phyloP scores from a whole-genome alignment of 2,888 invertebrate species.

The Thecophora atra region DNA sequence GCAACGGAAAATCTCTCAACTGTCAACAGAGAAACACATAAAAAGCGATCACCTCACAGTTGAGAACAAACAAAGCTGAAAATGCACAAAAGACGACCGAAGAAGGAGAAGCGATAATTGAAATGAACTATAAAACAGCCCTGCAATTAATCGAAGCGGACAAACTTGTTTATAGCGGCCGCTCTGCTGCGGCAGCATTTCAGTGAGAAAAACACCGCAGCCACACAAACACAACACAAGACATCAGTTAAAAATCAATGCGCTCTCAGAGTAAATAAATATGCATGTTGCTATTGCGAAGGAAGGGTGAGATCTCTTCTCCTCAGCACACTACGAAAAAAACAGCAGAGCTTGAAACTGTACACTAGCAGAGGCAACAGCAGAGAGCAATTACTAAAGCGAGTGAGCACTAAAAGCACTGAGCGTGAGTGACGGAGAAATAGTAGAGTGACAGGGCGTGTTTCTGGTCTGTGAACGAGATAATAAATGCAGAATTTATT shows the following conservation, averaged over 20 bases:
- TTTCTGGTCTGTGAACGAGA: slow-evolving; percentile 22
- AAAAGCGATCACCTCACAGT: background rate
- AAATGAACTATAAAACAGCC: background rate
- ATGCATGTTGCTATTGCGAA: too few species aligned
- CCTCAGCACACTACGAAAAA: too few species aligned
- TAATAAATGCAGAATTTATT: slow-evolving; percentile 23
- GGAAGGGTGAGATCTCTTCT: too few species aligned
- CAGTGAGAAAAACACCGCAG: background rate
- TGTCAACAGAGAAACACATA: background rate
- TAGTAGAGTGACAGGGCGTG: background rate
- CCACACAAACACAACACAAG: background rate
- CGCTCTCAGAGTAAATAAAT: too few species aligned
- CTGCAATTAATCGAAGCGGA: too few species aligned
- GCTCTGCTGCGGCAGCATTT: background rate
- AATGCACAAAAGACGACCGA: background rate
- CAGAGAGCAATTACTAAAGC: background rate
- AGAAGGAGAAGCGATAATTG: background rate
- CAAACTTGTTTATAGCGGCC: background rate
- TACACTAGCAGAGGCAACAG: background rate
- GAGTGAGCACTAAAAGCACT: background rate
- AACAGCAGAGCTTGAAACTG: background rate
- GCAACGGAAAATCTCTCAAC: background rate
- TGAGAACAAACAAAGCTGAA: background rate
- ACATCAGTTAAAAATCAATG: too few species aligned
- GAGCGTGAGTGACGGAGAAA: background rate